Evolutionary conservation across 2,888 invertebrate species (phyloP).

Genomic region (Prosapia bicincta): DNA sequence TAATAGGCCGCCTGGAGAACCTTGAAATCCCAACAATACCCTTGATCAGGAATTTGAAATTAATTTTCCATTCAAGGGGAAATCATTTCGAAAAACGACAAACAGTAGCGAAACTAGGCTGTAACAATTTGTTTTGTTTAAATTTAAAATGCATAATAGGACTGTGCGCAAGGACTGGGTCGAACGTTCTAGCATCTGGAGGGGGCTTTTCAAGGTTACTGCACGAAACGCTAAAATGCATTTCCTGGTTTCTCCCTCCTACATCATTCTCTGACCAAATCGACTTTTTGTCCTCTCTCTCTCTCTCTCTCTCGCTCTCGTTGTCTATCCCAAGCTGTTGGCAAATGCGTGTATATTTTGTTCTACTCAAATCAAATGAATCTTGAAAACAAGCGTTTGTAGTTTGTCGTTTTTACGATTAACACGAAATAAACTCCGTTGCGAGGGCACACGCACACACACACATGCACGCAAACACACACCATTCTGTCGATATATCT

Average conservation of each 20-base stretch:
- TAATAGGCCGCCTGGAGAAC: not conserved
- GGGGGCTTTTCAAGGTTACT: slow-evolving; percentile 2
- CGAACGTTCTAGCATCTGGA: not conserved
- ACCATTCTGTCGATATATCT: no score
- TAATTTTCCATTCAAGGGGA: not conserved
- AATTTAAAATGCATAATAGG: not conserved
- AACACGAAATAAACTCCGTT: no score
- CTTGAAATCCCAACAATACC: not conserved
- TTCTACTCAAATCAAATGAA: not conserved
- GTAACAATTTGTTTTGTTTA: not conserved
- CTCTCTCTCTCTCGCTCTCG: not conserved
- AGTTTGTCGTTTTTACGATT: no score
- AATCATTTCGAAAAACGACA: not conserved
- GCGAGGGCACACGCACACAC: no score
- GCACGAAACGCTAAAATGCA: slow-evolving; percentile 2
- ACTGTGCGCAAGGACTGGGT: not conserved
- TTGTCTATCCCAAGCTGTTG: not conserved
- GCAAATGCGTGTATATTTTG: not conserved
- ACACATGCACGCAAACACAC: no score
- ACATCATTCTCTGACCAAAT: slow-evolving; percentile 2
- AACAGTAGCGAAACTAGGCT: not conserved
- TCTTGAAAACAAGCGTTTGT: no score
- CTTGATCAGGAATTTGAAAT: not conserved
- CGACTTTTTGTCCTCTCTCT: not conserved
- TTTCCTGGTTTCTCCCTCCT: slow-evolving; percentile 1